Evolutionary conservation across 2,888 invertebrate species (phyloP).

Genomic region (Aradus depressus): DNA sequence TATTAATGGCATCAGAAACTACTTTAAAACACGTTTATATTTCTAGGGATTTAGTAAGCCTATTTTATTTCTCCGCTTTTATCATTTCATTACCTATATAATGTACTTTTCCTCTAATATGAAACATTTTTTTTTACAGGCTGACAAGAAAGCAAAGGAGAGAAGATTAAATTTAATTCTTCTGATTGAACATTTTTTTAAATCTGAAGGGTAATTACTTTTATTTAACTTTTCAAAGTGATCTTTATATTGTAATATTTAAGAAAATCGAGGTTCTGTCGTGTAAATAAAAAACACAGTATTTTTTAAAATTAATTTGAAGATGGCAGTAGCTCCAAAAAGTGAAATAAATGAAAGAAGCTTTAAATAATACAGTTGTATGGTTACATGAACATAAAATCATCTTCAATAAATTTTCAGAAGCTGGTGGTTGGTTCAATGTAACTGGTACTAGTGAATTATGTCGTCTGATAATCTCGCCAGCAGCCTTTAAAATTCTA

Average conservation of each 20-base stretch:
- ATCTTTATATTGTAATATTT: neutral
- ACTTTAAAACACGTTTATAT: constrained; percentile 5
- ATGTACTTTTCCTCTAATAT: neutral
- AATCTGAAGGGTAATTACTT: constrained; percentile 46
- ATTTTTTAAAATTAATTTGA: too few relatives aligned
- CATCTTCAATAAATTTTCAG: too few relatives aligned
- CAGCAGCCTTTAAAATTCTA: too few relatives aligned
- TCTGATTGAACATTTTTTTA: constrained; percentile 54
- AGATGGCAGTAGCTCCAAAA: too few relatives aligned
- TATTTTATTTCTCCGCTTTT: neutral
- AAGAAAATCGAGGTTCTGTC: too few relatives aligned
- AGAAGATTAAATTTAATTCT: constrained; percentile 46
- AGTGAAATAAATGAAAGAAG: too few relatives aligned
- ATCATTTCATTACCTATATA: neutral
- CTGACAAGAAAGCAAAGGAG: constrained; percentile 30
- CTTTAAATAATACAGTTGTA: too few relatives aligned
- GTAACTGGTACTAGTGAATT: too few relatives aligned
- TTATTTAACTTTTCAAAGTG: neutral
- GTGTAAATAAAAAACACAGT: too few relatives aligned
- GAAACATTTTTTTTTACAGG: constrained; percentile 24
- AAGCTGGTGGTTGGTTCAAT: too few relatives aligned
- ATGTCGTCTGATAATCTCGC: too few relatives aligned
- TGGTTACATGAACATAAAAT: too few relatives aligned
- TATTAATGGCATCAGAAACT: constrained; percentile 9
- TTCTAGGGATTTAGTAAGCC: constrained; percentile 4